phyloP scores from a whole-genome alignment of 1,140 invertebrate genomes.

The Spodoptera frugiperda region DNA sequence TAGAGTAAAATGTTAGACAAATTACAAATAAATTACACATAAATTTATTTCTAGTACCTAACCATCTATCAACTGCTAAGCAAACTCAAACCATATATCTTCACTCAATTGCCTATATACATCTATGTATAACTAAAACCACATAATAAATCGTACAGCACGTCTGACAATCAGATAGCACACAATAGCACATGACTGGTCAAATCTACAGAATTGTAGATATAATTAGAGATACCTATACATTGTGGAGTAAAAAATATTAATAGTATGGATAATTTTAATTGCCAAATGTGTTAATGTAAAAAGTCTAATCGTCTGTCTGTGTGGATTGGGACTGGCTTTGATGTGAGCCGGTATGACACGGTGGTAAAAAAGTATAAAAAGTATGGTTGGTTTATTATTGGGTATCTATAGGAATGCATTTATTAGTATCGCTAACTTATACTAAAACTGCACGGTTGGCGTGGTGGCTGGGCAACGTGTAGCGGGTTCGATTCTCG shows the following conservation, averaged over 20 bases:
- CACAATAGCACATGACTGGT: conserved; percentile 19
- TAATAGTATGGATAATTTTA: conserved; percentile 29
- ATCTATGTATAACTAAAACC: neutral
- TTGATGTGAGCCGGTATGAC: neutral
- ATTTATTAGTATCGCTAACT: too few species aligned
- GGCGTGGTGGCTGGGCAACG: too few species aligned
- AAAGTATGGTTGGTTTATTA: too few species aligned
- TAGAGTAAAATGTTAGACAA: too few species aligned
- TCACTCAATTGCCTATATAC: too few species aligned
- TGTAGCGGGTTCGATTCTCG: too few species aligned
- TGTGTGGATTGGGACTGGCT: neutral
- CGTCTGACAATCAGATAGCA: neutral
- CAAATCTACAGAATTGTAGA: conserved; percentile 12
- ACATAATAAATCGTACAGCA: conserved; percentile 10
- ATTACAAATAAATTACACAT: too few species aligned
- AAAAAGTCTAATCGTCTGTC: conserved; percentile 30
- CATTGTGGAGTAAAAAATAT: conserved; percentile 15
- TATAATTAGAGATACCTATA: conserved; percentile 14
- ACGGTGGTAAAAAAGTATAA: neutral
- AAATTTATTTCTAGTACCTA: too few species aligned
- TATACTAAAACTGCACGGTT: too few species aligned
- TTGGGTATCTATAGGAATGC: too few species aligned
- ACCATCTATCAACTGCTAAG: too few species aligned
- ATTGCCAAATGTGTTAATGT: conserved; percentile 43
- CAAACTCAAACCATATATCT: too few species aligned